Conservation (phyloP, 2,797 vertebrate species). For the Gadopsis marmoratus region DNA sequence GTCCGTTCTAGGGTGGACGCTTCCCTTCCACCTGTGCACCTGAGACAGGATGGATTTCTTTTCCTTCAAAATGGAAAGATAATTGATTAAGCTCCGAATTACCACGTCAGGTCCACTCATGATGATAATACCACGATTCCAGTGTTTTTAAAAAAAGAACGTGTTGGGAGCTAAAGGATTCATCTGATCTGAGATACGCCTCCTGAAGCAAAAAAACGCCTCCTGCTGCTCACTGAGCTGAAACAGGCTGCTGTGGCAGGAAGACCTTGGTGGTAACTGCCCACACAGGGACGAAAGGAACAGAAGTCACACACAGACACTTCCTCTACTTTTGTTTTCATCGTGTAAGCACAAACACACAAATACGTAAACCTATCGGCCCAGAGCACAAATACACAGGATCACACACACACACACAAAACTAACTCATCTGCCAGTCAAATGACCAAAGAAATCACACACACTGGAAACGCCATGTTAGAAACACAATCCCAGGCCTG, state of each 20-base stretch:
- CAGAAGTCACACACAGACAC: neutral
- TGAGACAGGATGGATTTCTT: neutral
- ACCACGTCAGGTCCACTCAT: neutral
- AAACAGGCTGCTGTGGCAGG: constrained; percentile 12
- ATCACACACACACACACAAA: neutral
- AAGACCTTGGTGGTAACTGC: constrained; percentile 35
- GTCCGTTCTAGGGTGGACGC: neutral
- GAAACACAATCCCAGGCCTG: neutral
- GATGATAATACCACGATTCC: neutral
- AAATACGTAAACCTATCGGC: neutral
- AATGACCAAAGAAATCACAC: neutral
- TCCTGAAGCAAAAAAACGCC: constrained; percentile 11
- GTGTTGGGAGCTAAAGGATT: neutral
- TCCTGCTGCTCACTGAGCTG: constrained; percentile 13
- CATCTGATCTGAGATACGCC: neutral
- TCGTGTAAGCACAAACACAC: neutral
- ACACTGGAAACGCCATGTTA: neutral
- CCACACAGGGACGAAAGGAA: constrained; percentile 28
- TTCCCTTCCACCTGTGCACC: neutral
- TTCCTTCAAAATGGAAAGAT: neutral
- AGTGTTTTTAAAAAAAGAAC: neutral
- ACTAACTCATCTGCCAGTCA: neutral
- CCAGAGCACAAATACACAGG: neutral
- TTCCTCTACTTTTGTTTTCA: neutral
- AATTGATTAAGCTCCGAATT: neutral